Percentiles rank a stretch among this genome's conserved stretches.
Conservation (phyloP, 2,888 invertebrate species). For the Phyllotreta striolata region DNA sequence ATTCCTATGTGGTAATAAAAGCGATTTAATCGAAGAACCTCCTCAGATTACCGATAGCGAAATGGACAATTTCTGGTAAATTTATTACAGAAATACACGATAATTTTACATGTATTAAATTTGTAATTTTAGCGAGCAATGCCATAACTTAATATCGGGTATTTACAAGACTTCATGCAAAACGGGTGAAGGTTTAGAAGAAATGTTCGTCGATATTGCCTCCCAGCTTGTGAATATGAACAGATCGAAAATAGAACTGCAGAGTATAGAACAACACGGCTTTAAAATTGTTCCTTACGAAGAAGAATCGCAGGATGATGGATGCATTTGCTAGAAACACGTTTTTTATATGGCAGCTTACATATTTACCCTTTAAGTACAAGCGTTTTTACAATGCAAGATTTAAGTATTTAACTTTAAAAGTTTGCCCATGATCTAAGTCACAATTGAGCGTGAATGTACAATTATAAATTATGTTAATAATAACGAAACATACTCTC, state of each 20-base stretch:
- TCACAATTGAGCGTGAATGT: neutral
- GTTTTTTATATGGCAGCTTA: neutral
- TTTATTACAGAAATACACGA: slow-evolving; percentile 26
- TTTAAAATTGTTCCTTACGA: slow-evolving; percentile 76
- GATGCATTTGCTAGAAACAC: slow-evolving; percentile 61
- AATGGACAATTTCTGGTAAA: slow-evolving; percentile 86
- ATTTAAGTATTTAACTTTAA: too few species aligned
- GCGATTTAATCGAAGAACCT: slow-evolving; percentile 77
- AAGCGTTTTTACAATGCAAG: too few species aligned
- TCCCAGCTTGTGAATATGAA: slow-evolving; percentile 80
- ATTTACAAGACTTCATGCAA: slow-evolving; percentile 92
- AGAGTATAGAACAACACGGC: slow-evolving; percentile 79
- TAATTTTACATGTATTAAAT: slow-evolving; percentile 2
- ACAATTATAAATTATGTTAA: neutral
- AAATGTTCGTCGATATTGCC: slow-evolving; percentile 92
- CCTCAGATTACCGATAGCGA: slow-evolving; percentile 87
- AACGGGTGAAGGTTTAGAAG: slow-evolving; percentile 83
- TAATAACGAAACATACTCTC: too few species aligned
- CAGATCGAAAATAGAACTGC: slow-evolving; percentile 82
- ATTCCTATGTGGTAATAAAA: slow-evolving; percentile 92
- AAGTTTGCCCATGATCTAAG: neutral
- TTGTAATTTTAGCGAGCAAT: slow-evolving; percentile 77
- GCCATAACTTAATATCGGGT: slow-evolving; percentile 87
- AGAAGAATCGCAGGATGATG: slow-evolving; percentile 61
- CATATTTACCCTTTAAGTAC: neutral